Percentiles rank a stretch among this genome's conserved stretches.
Conservation (phyloP, 2,888 invertebrate genomes). For the Caenorhabditis imperialis region DNA sequence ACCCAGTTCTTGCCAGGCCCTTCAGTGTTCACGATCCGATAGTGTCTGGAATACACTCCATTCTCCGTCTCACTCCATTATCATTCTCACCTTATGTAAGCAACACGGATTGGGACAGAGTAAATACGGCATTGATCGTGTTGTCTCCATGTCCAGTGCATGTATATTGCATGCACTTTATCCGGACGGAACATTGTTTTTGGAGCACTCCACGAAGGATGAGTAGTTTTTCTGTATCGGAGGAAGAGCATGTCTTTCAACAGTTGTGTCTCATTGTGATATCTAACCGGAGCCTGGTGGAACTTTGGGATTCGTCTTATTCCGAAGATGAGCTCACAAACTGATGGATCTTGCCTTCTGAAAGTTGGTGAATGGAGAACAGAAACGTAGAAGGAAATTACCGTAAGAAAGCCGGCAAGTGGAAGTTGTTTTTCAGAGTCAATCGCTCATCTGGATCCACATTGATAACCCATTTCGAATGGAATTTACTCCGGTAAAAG, state of each 20-base stretch:
- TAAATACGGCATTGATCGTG: neutral
- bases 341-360: neutral
- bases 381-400: too few relatives aligned
- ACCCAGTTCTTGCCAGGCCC: constrained; percentile 3
- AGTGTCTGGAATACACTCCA: constrained; percentile 3
- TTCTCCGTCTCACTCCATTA: too few relatives aligned
- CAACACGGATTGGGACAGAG: neutral
- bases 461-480: constrained; percentile 22
- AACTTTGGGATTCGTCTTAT: constrained; percentile 9
- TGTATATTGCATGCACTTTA: constrained; percentile 7
- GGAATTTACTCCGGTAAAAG: constrained; percentile 16
- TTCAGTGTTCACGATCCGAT: neutral
- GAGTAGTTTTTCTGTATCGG: neutral
- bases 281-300: neutral
- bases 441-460: constrained; percentile 17
- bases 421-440: too few relatives aligned
- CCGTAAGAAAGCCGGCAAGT: too few relatives aligned
- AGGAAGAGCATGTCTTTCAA: constrained; percentile 6
- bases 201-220: neutral
- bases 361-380: neutral
- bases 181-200: constrained; percentile 8
- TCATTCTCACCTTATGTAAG: constrained; percentile 3
- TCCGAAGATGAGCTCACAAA: constrained; percentile 14
- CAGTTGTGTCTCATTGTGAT: neutral
- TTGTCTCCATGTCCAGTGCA: constrained; percentile 18